Base-by-base conservation (phyloP, 1,140 invertebrate species). In the Apocrypta bakeri region DNA sequence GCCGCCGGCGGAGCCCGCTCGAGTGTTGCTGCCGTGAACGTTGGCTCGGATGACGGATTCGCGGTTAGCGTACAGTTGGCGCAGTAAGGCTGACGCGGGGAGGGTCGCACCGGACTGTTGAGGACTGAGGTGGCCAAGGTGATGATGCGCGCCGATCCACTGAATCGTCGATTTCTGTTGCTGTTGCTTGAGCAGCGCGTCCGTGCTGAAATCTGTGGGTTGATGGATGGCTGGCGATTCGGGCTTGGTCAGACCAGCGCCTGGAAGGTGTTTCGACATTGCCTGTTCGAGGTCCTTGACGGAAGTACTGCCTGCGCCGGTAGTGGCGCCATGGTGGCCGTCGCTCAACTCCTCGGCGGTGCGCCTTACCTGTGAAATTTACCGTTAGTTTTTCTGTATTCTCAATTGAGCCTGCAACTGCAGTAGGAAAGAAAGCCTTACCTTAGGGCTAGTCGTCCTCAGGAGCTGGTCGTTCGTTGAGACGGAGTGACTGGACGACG, bases 1-100 rank as follows among this genome's bases (percentile, higher is more conserved):
- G 85, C 88, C 92, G 87, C 88, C 91, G 80, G 83, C 90, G 71
- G 82, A 92, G 83, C 79, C 90, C 87, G 88, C 83, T 88, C 93
- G 83, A 17, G 94, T 93, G 81, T 95, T 93, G 27, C 94, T 94
- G 21, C 96, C 95, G 83, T 96, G 95, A n/a, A 97, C 96, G 88
- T 97, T 97, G 17, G 97, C 97, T 29, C 98, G 93, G 85, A 99
- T 99, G 1, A 99, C 98, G 88, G 97, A 98, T 90, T 99, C 98
- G 40, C 98, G 93, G 88, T 97, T 98, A 0, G 89, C 97, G 90
- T 98, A 98, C 0, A 99, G 92, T 89, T 98, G 97, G 6, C 98
- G 93, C 0, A 98, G 91, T 3, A 98, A 93, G 0, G 97, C 97
- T 0, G 98, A 97, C 0, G 98, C 97, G 1, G 97, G 94, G 17